phyloP scores from a whole-genome alignment of 2,888 invertebrate species.

The Trissonchulus sp. region DNA sequence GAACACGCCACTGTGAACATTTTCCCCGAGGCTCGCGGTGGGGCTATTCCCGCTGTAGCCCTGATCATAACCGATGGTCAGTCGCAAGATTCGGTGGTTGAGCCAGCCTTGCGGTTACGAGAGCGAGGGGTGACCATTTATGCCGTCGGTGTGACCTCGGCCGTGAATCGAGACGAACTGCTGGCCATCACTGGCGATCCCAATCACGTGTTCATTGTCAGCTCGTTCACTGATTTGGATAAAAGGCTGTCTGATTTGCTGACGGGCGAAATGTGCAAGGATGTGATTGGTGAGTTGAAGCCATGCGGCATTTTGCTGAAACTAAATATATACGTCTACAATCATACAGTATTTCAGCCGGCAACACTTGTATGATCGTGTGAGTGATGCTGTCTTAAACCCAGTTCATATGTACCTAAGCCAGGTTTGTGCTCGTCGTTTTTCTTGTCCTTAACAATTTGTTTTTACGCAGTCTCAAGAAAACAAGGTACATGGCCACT shows the following conservation, averaged over 20 bases:
- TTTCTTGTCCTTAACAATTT: too few species aligned
- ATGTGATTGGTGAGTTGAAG: conserved; percentile 42
- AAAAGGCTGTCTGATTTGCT: conserved; percentile 45
- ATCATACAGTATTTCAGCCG: too few species aligned
- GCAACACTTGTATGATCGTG: too few species aligned
- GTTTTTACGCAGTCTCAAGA: too few species aligned
- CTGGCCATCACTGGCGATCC: conserved; percentile 38
- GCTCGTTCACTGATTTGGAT: conserved; percentile 47
- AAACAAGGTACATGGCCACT: too few species aligned
- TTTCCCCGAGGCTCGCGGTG: conserved; percentile 44
- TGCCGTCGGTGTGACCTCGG: conserved; percentile 52
- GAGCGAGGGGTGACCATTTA: conserved; percentile 51
- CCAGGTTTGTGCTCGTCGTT: too few species aligned
- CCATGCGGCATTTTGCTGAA: too few species aligned
- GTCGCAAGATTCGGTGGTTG: conserved; percentile 43
- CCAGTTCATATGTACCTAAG: too few species aligned
- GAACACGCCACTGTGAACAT: conserved; percentile 41
- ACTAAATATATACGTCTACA: too few species aligned
- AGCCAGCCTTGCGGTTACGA: conserved; percentile 39
- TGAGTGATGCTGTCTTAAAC: too few species aligned
- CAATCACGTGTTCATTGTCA: conserved; percentile 50
- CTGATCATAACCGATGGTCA: conserved; percentile 54
- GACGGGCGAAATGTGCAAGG: conserved; percentile 50
- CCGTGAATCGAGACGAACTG: conserved; percentile 50
- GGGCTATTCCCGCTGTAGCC: conserved; percentile 49